Base-by-base conservation (phyloP, 2,113 vertebrate species). In the Toxotes jaculatrix region DNA sequence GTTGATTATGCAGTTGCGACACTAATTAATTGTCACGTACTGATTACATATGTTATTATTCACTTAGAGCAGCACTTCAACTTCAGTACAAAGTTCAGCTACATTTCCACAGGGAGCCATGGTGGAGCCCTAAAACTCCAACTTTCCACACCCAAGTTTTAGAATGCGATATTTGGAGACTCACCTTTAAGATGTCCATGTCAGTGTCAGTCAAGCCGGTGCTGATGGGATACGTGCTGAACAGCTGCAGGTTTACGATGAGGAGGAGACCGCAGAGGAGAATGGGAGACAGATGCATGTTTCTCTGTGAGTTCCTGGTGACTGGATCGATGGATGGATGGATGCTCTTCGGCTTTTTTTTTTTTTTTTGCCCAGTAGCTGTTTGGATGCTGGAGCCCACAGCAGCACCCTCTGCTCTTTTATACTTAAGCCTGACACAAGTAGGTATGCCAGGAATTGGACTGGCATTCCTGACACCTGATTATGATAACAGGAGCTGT, bases 181-280 rank as follows among this genome's bases (percentile, higher is more conserved):
- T 96, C 90, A 98, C 97, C 97, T 96, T 95, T 79, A 96, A 88
- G 74, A 89, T 86, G 32, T 95, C 91, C 57, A 94, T 73, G 51
- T 97, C 95, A 27, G 94, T 89, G 7, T 91, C 91, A 47, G 87
- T 89, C 53, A 92, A 77, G 36, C 93, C 83, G 13, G 72, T 84
- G 70, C 87, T 79, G 67, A 96, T 72, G 0, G 97, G 97, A 68
- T 93, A 92, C 1, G 94, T 74, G 14, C 9, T 82, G 72, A 82
- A 65, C 21, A 70, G 40, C 42, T 91, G 94, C 61, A 96, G 67
- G 59, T 92, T 93, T 5, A 94, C n/a, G 78, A 95, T 49, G 43
- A 95, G 71, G 21, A 95, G 73, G 43, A 94, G 67, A 64, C 89
- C 62, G 21, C 82, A 89, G 45, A 92, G 12, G 21, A 82, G 51